phyloP scores from a whole-genome alignment of 2,113 vertebrate species.

The Madoqua kirkii region DNA sequence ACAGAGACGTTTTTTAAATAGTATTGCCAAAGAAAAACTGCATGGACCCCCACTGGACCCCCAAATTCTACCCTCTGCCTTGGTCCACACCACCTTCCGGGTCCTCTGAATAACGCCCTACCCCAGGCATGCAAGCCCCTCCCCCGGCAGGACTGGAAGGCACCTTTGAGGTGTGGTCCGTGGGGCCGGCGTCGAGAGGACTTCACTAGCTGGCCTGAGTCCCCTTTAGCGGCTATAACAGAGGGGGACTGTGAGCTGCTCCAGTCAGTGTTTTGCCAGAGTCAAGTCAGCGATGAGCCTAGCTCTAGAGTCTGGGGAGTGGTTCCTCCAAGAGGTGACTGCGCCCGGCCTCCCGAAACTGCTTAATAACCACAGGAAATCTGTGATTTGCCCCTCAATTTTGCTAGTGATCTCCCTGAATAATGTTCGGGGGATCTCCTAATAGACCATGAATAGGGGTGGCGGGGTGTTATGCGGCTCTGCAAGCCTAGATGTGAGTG shows the following conservation, averaged over 20 bases:
- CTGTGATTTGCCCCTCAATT: slow-evolving; percentile 68
- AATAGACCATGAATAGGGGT: neutral
- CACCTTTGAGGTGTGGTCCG: fast-evolving
- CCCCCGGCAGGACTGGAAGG: neutral
- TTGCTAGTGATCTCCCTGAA: slow-evolving; percentile 47
- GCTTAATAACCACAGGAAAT: slow-evolving; percentile 57
- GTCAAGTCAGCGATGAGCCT: neutral
- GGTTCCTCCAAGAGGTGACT: neutral
- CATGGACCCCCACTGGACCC: neutral
- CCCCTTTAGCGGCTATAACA: neutral
- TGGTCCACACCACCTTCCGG: neutral
- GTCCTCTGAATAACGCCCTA: neutral
- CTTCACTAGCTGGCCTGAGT: neutral
- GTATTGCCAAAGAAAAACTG: neutral
- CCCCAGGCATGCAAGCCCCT: neutral
- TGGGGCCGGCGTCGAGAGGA: neutral
- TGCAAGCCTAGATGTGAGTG: neutral
- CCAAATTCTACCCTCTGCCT: neutral
- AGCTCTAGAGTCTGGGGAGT: slow-evolving; percentile 22
- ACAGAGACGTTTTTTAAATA: neutral
- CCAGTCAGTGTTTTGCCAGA: neutral
- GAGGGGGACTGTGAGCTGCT: neutral
- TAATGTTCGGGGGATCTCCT: neutral
- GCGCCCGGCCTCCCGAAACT: neutral
- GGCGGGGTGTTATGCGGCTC: neutral